Evolutionary conservation across 2,113 vertebrate genomes (phyloP), one percentile per base, ranked within the genome.

Genomic region (Thunnus thynnus): DNA sequence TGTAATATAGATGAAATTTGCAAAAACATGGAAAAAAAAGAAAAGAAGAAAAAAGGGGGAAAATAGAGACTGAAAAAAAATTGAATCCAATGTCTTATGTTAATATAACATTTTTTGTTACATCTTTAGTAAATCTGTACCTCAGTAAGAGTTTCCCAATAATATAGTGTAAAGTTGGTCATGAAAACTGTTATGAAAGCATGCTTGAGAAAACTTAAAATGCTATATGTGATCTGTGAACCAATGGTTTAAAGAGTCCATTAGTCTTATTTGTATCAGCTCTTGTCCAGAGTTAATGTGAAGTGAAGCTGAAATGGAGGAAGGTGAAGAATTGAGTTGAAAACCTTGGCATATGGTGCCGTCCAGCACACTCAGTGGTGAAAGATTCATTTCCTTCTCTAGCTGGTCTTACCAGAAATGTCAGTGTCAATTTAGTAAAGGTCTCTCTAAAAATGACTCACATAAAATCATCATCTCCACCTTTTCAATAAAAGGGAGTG

Each of bases 381-480:
- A 70, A 83, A 76, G 20, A 84, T 89, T 46, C 0, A 82, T 82
- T 84, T 64, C n/a, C 36, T 46, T 2, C 61, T 58, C 18, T 67
- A n/a, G 63, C 62, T 36, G 20, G 54, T 74, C 56, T 81, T 61
- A 76, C 55, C 56, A 75, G 63, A 77, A 80, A 80, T 84, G 72
- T 82, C 65, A 78, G 32, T 66, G 48, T 66, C 71, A 73, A 75
- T 81, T 81, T 76, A 30, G 66, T 85, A 72, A 82, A 84, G 64
- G 67, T 82, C 77, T 76, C 36, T 72, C 36, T 65, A 72, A 80
- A 87, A 86, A 83, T 72, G 57, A 75, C 48, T 83, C 73, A 17
- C 58, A 71, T 52, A 52, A 80, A 77, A 77, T 78, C 51, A 30
- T 52, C 60, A 62, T 83, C 46, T 56, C 50, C 58, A 41, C 57